These are phyloP conservation scores for Thymelicus lineola DNA, from an alignment of 2,888 invertebrate species.

Conservation along the genomic window DNA sequence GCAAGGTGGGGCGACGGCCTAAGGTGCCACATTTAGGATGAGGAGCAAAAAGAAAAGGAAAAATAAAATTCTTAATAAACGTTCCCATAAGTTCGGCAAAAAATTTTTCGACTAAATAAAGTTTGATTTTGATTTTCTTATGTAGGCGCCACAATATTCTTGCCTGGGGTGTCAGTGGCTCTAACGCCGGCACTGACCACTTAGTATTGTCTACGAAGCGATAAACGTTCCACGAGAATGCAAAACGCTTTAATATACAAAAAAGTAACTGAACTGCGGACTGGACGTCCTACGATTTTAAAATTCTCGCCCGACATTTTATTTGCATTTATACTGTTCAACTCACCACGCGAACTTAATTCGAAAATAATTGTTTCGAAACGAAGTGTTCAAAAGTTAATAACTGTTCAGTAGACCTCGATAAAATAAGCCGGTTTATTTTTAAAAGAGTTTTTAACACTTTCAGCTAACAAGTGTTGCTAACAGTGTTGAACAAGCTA, in stretches of 20 bases:
- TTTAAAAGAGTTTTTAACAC: conserved; percentile 13
- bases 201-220: not conserved
- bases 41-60: no score
- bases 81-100: no score
- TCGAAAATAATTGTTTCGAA: conserved; percentile 37
- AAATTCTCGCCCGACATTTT: conserved; percentile 33
- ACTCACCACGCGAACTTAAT: conserved; percentile 36
- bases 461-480: conserved; percentile 7
- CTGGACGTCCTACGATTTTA: conserved; percentile 29
- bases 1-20: no score
- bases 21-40: no score
- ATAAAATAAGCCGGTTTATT: conserved; percentile 3
- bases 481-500: conserved; percentile 6
- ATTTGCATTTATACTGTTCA: conserved; percentile 36
- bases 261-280: conserved; percentile 23
- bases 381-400: conserved; percentile 35
- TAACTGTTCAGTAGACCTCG: conserved; percentile 31
- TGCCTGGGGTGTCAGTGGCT: no score
- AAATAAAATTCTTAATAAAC: no score
- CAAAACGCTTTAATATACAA: conserved; percentile 20
- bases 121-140: no score
- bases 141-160: no score
- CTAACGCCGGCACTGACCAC: no score
- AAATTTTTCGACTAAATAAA: no score
- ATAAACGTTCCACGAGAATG: conserved; percentile 11